Evolutionary conservation across 1,140 invertebrate genomes (phyloP).

Genomic region (Yoshiicerus persimilis): DNA sequence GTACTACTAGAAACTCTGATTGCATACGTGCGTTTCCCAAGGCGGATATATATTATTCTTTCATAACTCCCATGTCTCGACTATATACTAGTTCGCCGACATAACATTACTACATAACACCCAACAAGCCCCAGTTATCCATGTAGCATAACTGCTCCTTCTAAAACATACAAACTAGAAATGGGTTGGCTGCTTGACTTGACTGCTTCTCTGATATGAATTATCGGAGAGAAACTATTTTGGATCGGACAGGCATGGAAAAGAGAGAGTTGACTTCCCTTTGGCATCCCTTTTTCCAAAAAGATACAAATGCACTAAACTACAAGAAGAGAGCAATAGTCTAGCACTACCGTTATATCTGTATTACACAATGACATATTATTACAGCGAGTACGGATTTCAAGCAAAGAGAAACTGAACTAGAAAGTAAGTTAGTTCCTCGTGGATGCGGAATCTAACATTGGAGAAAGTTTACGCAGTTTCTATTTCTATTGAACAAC

Average conservation of each 20-base stretch:
- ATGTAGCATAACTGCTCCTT: neutral
- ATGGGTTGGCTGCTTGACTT: neutral
- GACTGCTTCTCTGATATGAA: slow-evolving; percentile 1
- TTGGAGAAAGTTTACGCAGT: neutral
- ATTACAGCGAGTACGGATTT: no score
- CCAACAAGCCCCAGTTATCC: neutral
- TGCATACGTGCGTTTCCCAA: slow-evolving; percentile 12
- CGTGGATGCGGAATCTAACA: no score
- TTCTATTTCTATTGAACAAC: neutral
- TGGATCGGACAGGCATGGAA: neutral
- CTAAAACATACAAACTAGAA: slow-evolving; percentile 14
- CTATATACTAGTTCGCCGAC: slow-evolving; percentile 4
- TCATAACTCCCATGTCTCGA: slow-evolving; percentile 3
- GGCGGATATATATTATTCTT: slow-evolving; percentile 2
- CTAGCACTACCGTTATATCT: neutral
- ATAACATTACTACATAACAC: neutral
- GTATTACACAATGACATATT: neutral
- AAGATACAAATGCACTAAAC: neutral
- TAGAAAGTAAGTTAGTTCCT: neutral
- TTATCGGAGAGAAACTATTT: slow-evolving; percentile 1
- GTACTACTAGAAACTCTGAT: neutral
- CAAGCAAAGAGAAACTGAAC: no score
- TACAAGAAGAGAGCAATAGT: neutral
- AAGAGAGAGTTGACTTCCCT: neutral
- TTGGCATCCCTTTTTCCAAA: neutral